phyloP scores from a whole-genome alignment of 2,888 invertebrate genomes.

The Nephrotoma flavescens region DNA sequence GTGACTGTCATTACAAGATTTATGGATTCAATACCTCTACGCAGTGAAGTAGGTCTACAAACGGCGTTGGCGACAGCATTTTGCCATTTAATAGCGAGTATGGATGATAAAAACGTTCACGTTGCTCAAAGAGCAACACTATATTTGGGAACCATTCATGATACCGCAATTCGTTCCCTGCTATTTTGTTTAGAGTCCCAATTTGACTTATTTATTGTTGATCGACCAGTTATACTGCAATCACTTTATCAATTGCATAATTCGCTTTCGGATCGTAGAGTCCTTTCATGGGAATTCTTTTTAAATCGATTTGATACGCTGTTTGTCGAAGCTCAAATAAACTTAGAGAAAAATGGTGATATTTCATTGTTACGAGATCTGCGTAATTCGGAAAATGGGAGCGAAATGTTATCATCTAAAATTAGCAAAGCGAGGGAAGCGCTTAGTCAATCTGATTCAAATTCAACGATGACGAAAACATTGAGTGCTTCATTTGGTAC shows the following conservation, averaged over 20 bases:
- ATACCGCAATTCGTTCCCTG: conserved; percentile 71
- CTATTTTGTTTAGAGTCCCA: conserved; percentile 93
- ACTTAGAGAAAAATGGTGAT: conserved; percentile 71
- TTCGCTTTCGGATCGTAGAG: conserved; percentile 74
- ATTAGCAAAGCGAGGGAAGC: conserved; percentile 82
- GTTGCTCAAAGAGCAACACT: conserved; percentile 89
- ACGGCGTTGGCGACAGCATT: conserved; percentile 92
- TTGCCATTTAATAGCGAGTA: conserved; percentile 88
- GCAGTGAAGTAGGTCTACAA: conserved; percentile 70
- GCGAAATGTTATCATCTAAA: conserved; percentile 73
- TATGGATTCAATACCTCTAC: conserved; percentile 79
- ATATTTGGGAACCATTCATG: conserved; percentile 86
- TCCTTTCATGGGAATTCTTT: conserved; percentile 96
- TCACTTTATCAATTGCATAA: conserved; percentile 90
- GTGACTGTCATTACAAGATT: conserved; percentile 86
- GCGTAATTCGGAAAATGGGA: conserved; percentile 73
- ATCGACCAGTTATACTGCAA: conserved; percentile 92
- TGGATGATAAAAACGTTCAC: conserved; percentile 90
- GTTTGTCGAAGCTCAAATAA: conserved; percentile 91
- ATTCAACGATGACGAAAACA: conserved; percentile 48
- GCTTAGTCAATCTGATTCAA: conserved; percentile 56
- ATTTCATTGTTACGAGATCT: conserved; percentile 73
- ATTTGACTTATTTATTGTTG: conserved; percentile 93
- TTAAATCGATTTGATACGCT: conserved; percentile 89
- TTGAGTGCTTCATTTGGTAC: conserved; percentile 77